Conservation (phyloP, 2,113 vertebrate genomes). For the Salvator merianae region DNA sequence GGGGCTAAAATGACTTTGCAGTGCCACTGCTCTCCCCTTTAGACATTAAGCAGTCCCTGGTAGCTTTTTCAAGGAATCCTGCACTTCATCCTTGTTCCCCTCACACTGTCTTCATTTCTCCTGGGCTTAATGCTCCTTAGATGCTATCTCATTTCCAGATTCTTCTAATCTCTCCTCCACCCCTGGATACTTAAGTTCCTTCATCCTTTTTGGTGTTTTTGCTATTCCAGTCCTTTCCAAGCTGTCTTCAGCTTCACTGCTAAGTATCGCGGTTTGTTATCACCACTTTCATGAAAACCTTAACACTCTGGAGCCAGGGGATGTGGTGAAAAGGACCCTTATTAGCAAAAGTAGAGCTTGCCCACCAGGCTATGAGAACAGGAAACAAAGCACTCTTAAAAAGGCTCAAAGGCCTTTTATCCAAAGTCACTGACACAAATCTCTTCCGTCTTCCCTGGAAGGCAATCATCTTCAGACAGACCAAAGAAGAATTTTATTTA, state of each 20-base stretch:
- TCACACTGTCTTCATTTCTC: background rate
- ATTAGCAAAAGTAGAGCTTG: conserved; percentile 8
- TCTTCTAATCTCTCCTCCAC: background rate
- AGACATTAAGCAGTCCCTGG: no score
- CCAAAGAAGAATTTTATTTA: no score
- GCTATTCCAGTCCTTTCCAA: background rate
- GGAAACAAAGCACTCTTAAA: conserved; percentile 6
- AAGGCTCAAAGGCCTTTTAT: conserved; percentile 1
- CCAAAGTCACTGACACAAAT: background rate
- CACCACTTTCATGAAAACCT: conserved; percentile 3
- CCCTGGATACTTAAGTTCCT: background rate
- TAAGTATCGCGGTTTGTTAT: conserved; percentile 17
- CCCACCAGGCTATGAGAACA: conserved; percentile 5
- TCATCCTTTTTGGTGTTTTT: background rate
- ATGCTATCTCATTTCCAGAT: conserved; percentile 6
- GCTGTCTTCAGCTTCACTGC: background rate
- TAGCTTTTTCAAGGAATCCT: background rate
- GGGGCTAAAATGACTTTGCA: no score
- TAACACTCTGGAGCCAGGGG: background rate
- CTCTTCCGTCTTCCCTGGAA: background rate
- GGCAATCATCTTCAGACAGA: no score
- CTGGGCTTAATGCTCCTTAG: background rate
- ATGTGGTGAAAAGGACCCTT: background rate
- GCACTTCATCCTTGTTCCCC: background rate
- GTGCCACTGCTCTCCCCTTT: background rate